phyloP scores from a whole-genome alignment of 2,113 vertebrate genomes.

The Propithecus coquereli region DNA sequence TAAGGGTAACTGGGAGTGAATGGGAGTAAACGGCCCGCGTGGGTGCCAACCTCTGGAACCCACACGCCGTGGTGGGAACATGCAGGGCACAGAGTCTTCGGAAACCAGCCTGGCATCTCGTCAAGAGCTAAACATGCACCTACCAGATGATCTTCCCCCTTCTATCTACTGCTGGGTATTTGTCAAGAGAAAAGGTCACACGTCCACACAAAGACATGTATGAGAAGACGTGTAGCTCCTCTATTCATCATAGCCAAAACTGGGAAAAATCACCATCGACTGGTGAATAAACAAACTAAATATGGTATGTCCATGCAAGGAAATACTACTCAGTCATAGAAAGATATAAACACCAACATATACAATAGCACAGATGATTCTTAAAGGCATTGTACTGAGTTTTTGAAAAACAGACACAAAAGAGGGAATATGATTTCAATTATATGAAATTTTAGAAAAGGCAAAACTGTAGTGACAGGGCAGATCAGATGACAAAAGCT shows the following conservation, averaged over 20 bases:
- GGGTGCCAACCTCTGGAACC: background rate
- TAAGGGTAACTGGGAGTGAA: slow-evolving; percentile 69
- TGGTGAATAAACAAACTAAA: background rate
- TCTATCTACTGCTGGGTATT: background rate
- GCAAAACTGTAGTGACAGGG: background rate
- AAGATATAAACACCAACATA: background rate
- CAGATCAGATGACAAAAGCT: background rate
- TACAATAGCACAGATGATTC: background rate
- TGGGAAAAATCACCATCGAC: background rate
- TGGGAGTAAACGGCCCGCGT: slow-evolving; percentile 72
- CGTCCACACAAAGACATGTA: background rate
- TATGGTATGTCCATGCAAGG: background rate
- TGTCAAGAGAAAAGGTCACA: background rate
- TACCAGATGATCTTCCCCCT: background rate
- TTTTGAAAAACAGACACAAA: background rate
- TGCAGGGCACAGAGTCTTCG: background rate
- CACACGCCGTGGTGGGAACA: background rate
- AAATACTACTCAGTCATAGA: background rate
- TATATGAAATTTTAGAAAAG: background rate
- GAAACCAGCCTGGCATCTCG: background rate
- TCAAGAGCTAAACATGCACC: background rate
- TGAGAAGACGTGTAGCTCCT: background rate
- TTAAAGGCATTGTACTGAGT: background rate
- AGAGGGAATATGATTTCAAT: background rate
- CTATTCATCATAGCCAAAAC: background rate